Evolutionary conservation across 2,888 invertebrate genomes (phyloP).

Genomic region (Macropis europaea): DNA sequence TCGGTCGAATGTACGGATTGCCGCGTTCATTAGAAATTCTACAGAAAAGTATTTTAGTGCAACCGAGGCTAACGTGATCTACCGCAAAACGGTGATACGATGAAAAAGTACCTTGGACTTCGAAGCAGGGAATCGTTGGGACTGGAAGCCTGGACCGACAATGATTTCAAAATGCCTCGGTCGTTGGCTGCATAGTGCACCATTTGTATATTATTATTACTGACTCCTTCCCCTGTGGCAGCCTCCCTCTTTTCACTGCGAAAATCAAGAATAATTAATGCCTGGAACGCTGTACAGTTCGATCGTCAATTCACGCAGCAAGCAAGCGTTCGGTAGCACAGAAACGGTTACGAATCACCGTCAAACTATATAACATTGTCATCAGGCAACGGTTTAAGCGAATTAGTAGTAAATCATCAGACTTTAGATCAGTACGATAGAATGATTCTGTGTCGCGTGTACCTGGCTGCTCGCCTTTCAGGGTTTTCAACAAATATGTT

Average conservation of each 20-base stretch:
- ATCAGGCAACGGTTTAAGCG: neutral
- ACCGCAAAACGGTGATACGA: neutral
- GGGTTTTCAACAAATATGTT: conserved; percentile 70
- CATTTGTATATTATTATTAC: conserved; percentile 81
- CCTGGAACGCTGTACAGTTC: neutral
- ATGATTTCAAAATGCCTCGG: conserved; percentile 83
- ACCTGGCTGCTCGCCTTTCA: conserved; percentile 32
- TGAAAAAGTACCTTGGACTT: conserved; percentile 72
- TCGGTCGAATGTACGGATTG: conserved; percentile 80
- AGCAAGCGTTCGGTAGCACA: neutral
- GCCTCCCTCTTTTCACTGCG: conserved; percentile 76
- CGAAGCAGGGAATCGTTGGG: conserved; percentile 71
- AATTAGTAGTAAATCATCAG: neutral
- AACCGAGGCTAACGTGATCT: too few relatives aligned
- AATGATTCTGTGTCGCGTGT: neutral
- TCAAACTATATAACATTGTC: too few relatives aligned
- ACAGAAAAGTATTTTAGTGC: conserved; percentile 33
- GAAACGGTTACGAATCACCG: neutral
- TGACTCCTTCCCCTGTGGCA: conserved; percentile 76
- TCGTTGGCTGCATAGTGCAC: conserved; percentile 84
- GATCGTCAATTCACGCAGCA: neutral
- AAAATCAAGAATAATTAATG: neutral
- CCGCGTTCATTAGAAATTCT: conserved; percentile 72
- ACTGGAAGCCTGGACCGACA: conserved; percentile 81
- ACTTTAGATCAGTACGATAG: neutral